phyloP scores from a whole-genome alignment of 2,888 invertebrate species.

The Drosophila maculinotata region DNA sequence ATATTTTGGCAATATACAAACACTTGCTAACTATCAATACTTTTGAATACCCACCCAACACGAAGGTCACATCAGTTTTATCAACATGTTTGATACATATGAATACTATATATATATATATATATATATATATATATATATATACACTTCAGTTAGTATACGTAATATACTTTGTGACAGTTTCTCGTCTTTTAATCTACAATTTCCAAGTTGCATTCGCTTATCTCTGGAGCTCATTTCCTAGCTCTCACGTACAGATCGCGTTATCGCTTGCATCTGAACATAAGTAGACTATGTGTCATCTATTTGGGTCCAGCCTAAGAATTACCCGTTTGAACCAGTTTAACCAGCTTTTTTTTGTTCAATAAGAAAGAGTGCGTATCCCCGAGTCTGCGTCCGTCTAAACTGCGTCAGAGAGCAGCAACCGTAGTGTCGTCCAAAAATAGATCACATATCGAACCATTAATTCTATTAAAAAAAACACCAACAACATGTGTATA shows the following conservation, averaged over 20 bases:
- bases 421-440: slow-evolving; percentile 31
- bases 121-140: not conserved
- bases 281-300: too few species aligned
- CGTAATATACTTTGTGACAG: not conserved
- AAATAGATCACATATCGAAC: slow-evolving; percentile 56
- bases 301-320: not conserved
- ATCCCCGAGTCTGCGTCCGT: slow-evolving; percentile 13
- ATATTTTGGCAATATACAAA: slow-evolving; percentile 10
- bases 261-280: not conserved
- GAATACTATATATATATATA: too few species aligned
- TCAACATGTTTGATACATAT: too few species aligned
- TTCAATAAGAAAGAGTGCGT: slow-evolving; percentile 8
- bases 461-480: slow-evolving; percentile 45
- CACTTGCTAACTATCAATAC: too few species aligned
- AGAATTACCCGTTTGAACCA: slow-evolving; percentile 10
- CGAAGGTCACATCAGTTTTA: slow-evolving; percentile 6
- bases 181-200: not conserved
- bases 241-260: not conserved
- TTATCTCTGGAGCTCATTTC: not conserved
- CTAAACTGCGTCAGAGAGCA: slow-evolving; percentile 51
- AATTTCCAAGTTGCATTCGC: not conserved
- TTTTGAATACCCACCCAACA: too few species aligned
- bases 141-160: not conserved
- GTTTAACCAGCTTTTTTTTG: slow-evolving; percentile 10
- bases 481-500: slow-evolving; percentile 17